A percentile compares a stretch with the other conserved stretches of the same genome.
phyloP scores from a whole-genome alignment of 1,140 invertebrate species.

The Euborellia annulipes region DNA sequence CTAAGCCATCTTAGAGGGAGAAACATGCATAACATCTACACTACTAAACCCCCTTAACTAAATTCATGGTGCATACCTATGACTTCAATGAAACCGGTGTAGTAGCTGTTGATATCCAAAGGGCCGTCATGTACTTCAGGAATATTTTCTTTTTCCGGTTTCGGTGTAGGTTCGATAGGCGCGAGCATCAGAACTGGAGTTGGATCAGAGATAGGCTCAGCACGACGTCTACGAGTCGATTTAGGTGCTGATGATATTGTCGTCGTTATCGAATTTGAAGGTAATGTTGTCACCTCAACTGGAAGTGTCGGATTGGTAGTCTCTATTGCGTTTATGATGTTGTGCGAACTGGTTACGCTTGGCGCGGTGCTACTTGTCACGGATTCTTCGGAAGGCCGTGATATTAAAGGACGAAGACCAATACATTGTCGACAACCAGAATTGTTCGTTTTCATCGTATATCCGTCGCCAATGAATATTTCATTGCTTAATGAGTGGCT shows the following conservation, averaged over 20 bases:
- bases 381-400: neutral
- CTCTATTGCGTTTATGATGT: slow-evolving; percentile 7
- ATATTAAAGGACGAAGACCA: slow-evolving; percentile 31
- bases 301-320: too few relatives aligned
- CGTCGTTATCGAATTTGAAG: too few relatives aligned
- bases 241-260: slow-evolving; percentile 22
- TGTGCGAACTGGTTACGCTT: slow-evolving; percentile 5
- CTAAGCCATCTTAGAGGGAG: too few relatives aligned
- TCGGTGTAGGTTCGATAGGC: neutral
- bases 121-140: slow-evolving; percentile 53
- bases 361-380: too few relatives aligned
- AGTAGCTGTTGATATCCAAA: slow-evolving; percentile 57
- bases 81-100: slow-evolving; percentile 51
- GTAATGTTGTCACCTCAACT: slow-evolving; percentile 9
- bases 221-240: slow-evolving; percentile 23
- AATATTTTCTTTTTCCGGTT: too few relatives aligned
- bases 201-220: slow-evolving; percentile 15
- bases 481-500: slow-evolving; percentile 37
- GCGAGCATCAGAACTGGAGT: neutral
- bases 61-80: too few relatives aligned
- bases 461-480: slow-evolving; percentile 48
- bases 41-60: too few relatives aligned
- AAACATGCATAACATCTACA: too few relatives aligned
- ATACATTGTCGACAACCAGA: slow-evolving; percentile 32
- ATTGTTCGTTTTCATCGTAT: slow-evolving; percentile 28